These are phyloP conservation scores for Burhinus bistriatus DNA, from an alignment of 2,113 vertebrate genomes.

Conservation along the genomic window DNA sequence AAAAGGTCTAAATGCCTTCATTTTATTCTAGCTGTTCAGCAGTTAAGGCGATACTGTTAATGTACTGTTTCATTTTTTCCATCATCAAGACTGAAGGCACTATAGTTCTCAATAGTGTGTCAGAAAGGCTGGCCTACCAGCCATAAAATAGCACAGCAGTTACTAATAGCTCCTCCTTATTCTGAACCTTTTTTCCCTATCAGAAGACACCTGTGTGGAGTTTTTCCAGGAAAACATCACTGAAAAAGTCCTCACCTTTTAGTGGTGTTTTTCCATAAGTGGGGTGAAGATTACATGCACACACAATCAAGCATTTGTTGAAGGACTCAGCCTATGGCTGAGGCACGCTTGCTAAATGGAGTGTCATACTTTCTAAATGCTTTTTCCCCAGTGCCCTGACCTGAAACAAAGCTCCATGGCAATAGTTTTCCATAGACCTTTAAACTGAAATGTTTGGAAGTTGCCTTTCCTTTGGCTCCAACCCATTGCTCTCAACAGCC, in stretches of 20 bases:
- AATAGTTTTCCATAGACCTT: conserved; percentile 62
- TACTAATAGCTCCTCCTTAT: not conserved
- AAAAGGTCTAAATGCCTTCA: not conserved
- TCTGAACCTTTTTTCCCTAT: not conserved
- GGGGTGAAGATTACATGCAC: rapidly evolving
- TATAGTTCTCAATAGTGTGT: not conserved
- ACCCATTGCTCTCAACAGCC: conserved; percentile 50
- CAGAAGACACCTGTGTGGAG: not conserved
- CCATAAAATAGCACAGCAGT: not conserved
- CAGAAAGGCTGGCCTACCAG: not conserved
- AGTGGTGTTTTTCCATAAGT: not conserved
- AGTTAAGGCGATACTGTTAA: not conserved
- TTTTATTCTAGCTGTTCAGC: not conserved
- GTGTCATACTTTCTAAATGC: conserved; percentile 35
- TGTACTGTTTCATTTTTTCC: not conserved
- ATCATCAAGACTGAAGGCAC: not conserved
- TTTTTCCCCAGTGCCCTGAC: conserved; percentile 31
- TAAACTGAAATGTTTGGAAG: conserved; percentile 63
- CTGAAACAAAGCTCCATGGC: conserved; percentile 45
- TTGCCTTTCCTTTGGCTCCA: conserved; percentile 54
- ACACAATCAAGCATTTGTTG: not conserved
- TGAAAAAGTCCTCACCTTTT: not conserved
- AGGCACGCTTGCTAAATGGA: conserved; percentile 39
- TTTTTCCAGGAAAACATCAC: not conserved
- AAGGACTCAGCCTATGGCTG: conserved; percentile 8